These are phyloP conservation scores for Habropoda laboriosa DNA, from an alignment of 1,140 invertebrate genomes.

Conservation along the genomic window DNA sequence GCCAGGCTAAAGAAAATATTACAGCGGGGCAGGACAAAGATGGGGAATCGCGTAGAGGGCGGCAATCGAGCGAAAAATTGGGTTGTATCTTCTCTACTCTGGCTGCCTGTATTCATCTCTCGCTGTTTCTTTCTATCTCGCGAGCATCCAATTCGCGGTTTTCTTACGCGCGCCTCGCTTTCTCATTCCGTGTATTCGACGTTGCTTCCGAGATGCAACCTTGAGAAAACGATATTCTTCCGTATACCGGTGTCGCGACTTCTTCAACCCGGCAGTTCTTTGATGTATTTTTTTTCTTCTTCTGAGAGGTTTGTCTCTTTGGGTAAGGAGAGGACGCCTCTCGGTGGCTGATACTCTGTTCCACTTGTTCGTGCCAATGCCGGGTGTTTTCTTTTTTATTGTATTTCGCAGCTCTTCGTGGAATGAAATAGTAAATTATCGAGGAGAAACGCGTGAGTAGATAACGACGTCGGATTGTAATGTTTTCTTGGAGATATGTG, in stretches of 20 bases:
- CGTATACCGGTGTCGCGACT: not conserved
- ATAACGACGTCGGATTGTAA: no score
- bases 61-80: conserved; percentile 69
- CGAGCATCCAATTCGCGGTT: not conserved
- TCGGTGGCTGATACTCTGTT: no score
- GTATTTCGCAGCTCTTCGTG: no score
- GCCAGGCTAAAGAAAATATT: conserved; percentile 42
- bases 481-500: no score
- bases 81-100: conserved; percentile 63
- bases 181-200: not conserved
- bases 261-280: not conserved
- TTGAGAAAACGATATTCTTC: not conserved
- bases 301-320: not conserved
- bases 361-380: no score
- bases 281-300: not conserved
- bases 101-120: conserved; percentile 36
- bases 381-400: no score
- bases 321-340: not conserved
- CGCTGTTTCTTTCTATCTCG: no score
- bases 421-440: no score
- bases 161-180: conserved; percentile 3
- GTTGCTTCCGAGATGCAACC: not conserved
- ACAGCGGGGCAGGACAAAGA: conserved; percentile 11
- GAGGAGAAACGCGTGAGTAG: no score
- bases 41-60: conserved; percentile 52